Percentiles rank a stretch among this genome's conserved stretches.
phyloP scores from a whole-genome alignment of 2,888 invertebrate species.

The Rutpela maculata region DNA sequence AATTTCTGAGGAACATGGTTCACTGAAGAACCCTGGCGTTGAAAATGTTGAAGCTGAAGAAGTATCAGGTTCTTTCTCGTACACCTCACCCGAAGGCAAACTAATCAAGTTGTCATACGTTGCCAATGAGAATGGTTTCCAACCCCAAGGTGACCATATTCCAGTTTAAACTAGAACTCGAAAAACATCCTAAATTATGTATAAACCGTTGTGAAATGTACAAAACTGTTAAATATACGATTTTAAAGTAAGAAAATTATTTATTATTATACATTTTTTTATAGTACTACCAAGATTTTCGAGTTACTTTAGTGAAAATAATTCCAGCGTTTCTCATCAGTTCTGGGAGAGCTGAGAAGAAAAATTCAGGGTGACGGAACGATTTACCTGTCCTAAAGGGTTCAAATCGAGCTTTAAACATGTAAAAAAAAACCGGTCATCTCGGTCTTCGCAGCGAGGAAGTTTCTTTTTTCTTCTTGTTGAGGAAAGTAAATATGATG shows the following conservation, averaged over 20 bases:
- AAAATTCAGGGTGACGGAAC: too few species aligned
- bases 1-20: slow-evolving; percentile 70
- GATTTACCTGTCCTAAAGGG: too few species aligned
- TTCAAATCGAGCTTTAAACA: too few species aligned
- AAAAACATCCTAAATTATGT: not conserved
- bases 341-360: too few species aligned
- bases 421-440: too few species aligned
- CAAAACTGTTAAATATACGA: slow-evolving; percentile 8
- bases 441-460: too few species aligned
- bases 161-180: slow-evolving; percentile 39
- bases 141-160: slow-evolving; percentile 55
- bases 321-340: too few species aligned
- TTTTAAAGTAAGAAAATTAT: not conserved
- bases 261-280: too few species aligned
- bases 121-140: slow-evolving; percentile 57
- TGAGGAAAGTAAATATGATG: too few species aligned
- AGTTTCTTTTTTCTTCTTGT: too few species aligned
- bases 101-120: slow-evolving; percentile 51
- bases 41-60: slow-evolving; percentile 63
- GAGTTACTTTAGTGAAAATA: too few species aligned
- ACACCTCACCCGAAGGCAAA: slow-evolving; percentile 60
- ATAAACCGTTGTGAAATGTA: slow-evolving; percentile 5
- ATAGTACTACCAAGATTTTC: too few species aligned
- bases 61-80: slow-evolving; percentile 57
- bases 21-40: slow-evolving; percentile 64